phyloP scores from a whole-genome alignment of 1,140 invertebrate species.

The Leptoteleia sp. region DNA sequence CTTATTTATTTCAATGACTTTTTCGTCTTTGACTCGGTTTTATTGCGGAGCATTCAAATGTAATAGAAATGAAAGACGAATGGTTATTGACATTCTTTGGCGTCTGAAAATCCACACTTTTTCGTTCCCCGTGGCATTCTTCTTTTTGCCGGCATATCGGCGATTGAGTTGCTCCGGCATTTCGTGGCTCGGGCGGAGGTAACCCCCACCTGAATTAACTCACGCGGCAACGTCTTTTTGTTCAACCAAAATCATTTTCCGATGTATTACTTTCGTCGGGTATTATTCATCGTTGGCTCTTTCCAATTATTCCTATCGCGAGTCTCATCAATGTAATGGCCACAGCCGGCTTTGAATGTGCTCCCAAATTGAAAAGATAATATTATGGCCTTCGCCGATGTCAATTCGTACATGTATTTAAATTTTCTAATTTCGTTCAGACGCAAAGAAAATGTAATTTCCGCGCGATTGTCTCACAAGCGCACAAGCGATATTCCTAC shows the following conservation, averaged over 20 bases:
- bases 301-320: constrained; percentile 6
- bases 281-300: neutral
- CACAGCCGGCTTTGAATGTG: neutral
- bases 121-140: constrained; percentile 59
- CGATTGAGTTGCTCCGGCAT: constrained; percentile 56
- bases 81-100: constrained; percentile 64
- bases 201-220: constrained; percentile 31
- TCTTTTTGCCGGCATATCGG: constrained; percentile 49
- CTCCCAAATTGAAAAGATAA: constrained; percentile 20
- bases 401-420: constrained; percentile 33
- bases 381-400: constrained; percentile 4
- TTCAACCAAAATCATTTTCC: constrained; percentile 27
- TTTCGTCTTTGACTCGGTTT: constrained; percentile 25
- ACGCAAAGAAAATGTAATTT: constrained; percentile 18
- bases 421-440: constrained; percentile 26
- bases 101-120: constrained; percentile 62
- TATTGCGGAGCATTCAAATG: constrained; percentile 59
- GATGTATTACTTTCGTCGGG: constrained; percentile 10
- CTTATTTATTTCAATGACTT: constrained; percentile 45
- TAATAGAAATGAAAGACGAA: constrained; percentile 63
- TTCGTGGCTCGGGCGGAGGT: constrained; percentile 12
- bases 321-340: constrained; percentile 11
- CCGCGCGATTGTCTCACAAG: constrained; percentile 9
- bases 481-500: constrained; percentile 52
- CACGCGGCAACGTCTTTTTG: constrained; percentile 27